Percentiles rank a stretch among this genome's conserved stretches.
phyloP scores from a whole-genome alignment of 2,888 invertebrate species.

The Diarsia rubi region DNA sequence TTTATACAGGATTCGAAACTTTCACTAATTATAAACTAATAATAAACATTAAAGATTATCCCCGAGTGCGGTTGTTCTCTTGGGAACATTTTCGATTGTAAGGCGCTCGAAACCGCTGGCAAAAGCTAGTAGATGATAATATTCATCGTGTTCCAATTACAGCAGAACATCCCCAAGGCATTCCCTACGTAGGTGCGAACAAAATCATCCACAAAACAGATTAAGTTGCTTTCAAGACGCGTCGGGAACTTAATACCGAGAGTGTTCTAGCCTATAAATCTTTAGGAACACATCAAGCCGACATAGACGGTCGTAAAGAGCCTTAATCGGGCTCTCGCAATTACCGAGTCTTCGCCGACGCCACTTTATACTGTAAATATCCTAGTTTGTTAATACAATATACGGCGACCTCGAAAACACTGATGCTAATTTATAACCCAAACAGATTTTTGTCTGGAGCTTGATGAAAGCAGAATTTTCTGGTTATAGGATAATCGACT shows the following conservation, averaged over 20 bases:
- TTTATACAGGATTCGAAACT: not conserved
- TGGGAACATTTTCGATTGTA: not conserved
- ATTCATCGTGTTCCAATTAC: constrained; percentile 10
- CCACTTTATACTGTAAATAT: constrained; percentile 71
- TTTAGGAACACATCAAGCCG: constrained; percentile 66
- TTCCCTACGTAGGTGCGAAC: constrained; percentile 23
- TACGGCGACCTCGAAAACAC: constrained; percentile 67
- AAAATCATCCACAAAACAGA: constrained; percentile 59
- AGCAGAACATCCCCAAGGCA: constrained; percentile 11
- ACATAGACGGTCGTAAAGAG: constrained; percentile 76
- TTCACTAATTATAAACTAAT: not conserved
- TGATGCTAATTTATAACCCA: constrained; percentile 58
- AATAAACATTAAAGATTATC: not conserved
- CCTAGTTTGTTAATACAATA: constrained; percentile 69
- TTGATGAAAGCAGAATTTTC: constrained; percentile 11
- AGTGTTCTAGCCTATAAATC: constrained; percentile 76
- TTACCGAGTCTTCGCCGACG: constrained; percentile 75
- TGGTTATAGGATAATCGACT: not conserved
- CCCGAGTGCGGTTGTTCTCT: not conserved
- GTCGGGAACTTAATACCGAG: constrained; percentile 72
- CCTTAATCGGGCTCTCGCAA: constrained; percentile 79
- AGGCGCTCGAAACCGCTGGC: not conserved
- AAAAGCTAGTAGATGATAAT: not conserved
- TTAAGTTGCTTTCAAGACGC: constrained; percentile 64
- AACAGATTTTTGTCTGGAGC: constrained; percentile 59